Evolutionary conservation across 2,113 vertebrate species (phyloP).

Genomic region (Willisornis vidua): DNA sequence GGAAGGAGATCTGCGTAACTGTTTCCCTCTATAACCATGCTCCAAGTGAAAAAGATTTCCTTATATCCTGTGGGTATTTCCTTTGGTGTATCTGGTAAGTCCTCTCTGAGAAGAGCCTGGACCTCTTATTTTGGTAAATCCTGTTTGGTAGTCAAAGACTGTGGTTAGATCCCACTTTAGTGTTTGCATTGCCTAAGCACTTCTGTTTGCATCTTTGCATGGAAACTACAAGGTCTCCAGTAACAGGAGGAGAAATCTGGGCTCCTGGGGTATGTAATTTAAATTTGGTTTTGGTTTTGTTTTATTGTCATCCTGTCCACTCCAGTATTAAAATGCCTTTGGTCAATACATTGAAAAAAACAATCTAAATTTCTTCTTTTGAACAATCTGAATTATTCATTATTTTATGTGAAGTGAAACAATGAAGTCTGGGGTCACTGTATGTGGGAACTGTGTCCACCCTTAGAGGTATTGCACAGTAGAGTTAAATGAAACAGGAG

Average conservation of each 20-base stretch:
- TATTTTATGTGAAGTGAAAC: neutral
- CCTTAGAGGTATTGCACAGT: neutral
- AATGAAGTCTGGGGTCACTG: neutral
- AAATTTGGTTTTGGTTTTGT: neutral
- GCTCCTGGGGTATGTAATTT: neutral
- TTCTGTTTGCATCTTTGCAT: neutral
- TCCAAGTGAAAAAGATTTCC: neutral
- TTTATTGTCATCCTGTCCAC: neutral
- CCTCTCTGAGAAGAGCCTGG: neutral
- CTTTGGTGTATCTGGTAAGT: neutral
- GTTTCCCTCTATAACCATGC: neutral
- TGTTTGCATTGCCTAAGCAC: neutral
- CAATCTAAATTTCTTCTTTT: neutral
- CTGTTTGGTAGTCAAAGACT: neutral
- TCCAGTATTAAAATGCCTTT: neutral
- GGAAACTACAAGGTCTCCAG: neutral
- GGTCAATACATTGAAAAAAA: neutral
- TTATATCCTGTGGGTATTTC: neutral
- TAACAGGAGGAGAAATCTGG: rapidly evolving
- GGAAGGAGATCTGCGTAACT: neutral
- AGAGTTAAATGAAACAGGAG: rapidly evolving
- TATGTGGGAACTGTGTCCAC: no score
- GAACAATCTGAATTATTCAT: neutral
- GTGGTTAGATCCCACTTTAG: neutral
- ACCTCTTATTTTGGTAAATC: neutral